Conservation (phyloP, 2,888 invertebrate genomes). For the Drosophila nr. perissopoda region DNA sequence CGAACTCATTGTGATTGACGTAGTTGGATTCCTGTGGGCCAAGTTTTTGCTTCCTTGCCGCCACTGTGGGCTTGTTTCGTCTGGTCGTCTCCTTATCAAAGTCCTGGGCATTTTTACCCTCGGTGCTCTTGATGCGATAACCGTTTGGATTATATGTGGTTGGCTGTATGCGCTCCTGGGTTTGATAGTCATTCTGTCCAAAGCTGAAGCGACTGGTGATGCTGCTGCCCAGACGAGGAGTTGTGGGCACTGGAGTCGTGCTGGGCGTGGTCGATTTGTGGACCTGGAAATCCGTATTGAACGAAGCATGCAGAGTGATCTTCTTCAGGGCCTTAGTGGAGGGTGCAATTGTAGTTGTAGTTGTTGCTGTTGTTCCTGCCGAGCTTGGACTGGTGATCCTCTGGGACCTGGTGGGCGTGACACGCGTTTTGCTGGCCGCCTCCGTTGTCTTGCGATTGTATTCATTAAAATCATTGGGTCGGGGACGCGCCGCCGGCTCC, state of each 20-base stretch:
- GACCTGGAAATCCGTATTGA: conserved; percentile 76
- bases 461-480: conserved; percentile 84
- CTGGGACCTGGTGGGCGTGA: conserved; percentile 71
- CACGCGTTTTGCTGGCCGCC: conserved; percentile 61
- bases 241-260: conserved; percentile 48
- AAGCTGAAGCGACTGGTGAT: conserved; percentile 76
- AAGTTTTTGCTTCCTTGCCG: conserved; percentile 70
- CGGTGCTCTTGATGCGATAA: conserved; percentile 75
- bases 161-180: conserved; percentile 83
- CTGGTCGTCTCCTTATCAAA: conserved; percentile 60
- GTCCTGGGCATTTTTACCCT: conserved; percentile 64
- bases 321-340: conserved; percentile 70
- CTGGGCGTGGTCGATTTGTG: conserved; percentile 71
- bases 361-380: conserved; percentile 26
- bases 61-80: conserved; percentile 53
- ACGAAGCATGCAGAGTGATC: conserved; percentile 82
- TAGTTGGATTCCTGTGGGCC: conserved; percentile 74
- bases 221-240: conserved; percentile 57
- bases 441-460: conserved; percentile 74
- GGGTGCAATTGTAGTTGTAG: conserved; percentile 36
- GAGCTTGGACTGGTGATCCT: conserved; percentile 43
- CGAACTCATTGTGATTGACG: conserved; percentile 82
- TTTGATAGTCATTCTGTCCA: conserved; percentile 69
- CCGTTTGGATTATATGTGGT: conserved; percentile 83
- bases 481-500: conserved; percentile 69